Percentiles rank a stretch among this genome's conserved stretches.
Conservation (phyloP, 2,113 vertebrate genomes). For the Microtus ochrogaster region DNA sequence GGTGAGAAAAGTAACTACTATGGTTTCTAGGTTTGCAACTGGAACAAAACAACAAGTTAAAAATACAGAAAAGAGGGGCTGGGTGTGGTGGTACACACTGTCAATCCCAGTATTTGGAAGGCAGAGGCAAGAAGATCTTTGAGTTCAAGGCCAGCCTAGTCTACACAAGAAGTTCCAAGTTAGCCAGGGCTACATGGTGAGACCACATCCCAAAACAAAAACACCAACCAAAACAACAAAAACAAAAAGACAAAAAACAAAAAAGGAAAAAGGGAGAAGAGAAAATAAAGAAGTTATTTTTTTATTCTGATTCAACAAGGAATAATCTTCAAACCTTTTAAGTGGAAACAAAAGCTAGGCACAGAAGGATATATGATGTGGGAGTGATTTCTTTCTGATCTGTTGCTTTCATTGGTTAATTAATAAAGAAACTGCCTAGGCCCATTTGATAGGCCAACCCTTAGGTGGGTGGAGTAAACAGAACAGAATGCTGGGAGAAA, state of each 20-base stretch:
- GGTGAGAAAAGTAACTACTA: not conserved
- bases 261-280: not conserved
- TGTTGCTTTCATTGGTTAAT: no score
- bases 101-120: not conserved
- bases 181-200: not conserved
- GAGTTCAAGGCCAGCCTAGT: not conserved
- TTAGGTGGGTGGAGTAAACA: no score
- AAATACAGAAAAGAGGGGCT: not conserved
- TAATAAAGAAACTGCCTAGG: no score
- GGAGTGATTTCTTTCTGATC: no score
- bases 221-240: not conserved
- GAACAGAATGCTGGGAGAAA: no score
- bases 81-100: not conserved
- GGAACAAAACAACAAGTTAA: not conserved
- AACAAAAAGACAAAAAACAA: not conserved
- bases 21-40: not conserved
- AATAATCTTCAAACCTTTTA: slow-evolving; percentile 20
- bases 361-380: not conserved
- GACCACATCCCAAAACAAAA: not conserved
- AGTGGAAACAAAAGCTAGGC: not conserved
- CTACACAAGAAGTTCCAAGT: not conserved
- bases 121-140: not conserved
- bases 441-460: no score
- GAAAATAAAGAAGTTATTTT: not conserved
- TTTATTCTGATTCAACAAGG: not conserved